Conservation (phyloP, 2,888 invertebrate genomes). For the Diarsia brunnea region DNA sequence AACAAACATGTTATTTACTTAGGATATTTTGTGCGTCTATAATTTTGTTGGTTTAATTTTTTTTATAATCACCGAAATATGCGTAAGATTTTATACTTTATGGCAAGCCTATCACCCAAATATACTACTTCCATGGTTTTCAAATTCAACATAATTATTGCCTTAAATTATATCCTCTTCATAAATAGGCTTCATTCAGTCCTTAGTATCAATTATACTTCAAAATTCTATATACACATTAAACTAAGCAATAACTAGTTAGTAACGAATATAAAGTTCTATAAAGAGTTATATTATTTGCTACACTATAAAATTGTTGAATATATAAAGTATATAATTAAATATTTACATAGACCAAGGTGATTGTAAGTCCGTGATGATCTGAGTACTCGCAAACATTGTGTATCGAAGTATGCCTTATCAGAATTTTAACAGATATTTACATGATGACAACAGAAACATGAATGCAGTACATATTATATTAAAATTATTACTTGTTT, state of each 20-base stretch:
- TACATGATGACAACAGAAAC: slow-evolving; percentile 56
- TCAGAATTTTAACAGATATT: slow-evolving; percentile 54
- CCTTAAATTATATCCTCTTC: slow-evolving; percentile 17
- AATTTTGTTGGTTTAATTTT: slow-evolving; percentile 9
- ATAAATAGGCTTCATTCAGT: background rate
- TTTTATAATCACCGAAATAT: background rate
- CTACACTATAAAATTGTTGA: slow-evolving; percentile 39
- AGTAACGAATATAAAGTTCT: slow-evolving; percentile 34
- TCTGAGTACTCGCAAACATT: slow-evolving; percentile 39
- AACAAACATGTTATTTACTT: background rate
- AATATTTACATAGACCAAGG: slow-evolving; percentile 11
- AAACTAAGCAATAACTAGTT: slow-evolving; percentile 57
- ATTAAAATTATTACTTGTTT: slow-evolving; percentile 58
- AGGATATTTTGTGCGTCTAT: slow-evolving; percentile 11
- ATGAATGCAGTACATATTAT: slow-evolving; percentile 55
- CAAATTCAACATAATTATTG: slow-evolving; percentile 6
- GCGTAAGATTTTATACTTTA: slow-evolving; percentile 13
- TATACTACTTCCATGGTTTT: background rate
- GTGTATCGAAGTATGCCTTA: slow-evolving; percentile 57
- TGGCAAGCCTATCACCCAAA: background rate
- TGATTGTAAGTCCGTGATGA: slow-evolving; percentile 15
- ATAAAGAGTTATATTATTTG: slow-evolving; percentile 30
- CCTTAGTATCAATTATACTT: background rate
- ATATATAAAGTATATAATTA: slow-evolving; percentile 23
- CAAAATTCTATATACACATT: slow-evolving; percentile 20